phyloP scores from a whole-genome alignment of 2,113 vertebrate species.

The Nibea coibor region DNA sequence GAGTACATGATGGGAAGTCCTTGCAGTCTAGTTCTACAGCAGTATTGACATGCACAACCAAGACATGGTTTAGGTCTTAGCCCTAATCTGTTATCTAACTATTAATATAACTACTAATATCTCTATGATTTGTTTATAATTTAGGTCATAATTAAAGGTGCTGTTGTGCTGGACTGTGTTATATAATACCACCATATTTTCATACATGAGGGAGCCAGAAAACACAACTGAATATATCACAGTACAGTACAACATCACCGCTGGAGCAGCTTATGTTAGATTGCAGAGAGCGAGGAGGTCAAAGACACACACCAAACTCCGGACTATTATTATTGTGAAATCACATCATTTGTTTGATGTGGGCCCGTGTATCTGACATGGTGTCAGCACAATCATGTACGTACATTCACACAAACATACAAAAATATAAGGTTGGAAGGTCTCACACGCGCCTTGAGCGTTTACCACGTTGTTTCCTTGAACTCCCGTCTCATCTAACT shows the following conservation, averaged over 20 bases:
- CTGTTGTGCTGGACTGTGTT: not conserved
- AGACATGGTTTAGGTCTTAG: too few relatives aligned
- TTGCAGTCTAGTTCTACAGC: too few relatives aligned
- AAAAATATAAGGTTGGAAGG: not conserved
- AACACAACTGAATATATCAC: not conserved
- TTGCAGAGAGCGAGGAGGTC: not conserved
- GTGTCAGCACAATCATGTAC: not conserved
- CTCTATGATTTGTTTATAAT: not conserved
- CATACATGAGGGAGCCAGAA: too few relatives aligned
- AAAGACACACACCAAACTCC: not conserved
- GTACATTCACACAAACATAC: constrained; percentile 1
- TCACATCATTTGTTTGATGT: not conserved
- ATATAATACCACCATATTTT: too few relatives aligned
- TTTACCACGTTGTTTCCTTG: not conserved
- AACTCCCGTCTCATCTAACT: constrained; percentile 13
- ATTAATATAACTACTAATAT: too few relatives aligned
- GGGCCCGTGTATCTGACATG: not conserved
- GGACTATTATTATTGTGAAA: not conserved
- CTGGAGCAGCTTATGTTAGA: too few relatives aligned
- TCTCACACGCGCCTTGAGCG: constrained; percentile 5
- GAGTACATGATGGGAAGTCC: too few relatives aligned
- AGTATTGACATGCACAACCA: too few relatives aligned
- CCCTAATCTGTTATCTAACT: too few relatives aligned
- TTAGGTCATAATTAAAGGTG: not conserved
- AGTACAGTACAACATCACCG: not conserved